Percentiles rank a stretch among this genome's conserved stretches.
Conservation (phyloP, 2,113 vertebrate genomes). For the Peromyscus californicus region DNA sequence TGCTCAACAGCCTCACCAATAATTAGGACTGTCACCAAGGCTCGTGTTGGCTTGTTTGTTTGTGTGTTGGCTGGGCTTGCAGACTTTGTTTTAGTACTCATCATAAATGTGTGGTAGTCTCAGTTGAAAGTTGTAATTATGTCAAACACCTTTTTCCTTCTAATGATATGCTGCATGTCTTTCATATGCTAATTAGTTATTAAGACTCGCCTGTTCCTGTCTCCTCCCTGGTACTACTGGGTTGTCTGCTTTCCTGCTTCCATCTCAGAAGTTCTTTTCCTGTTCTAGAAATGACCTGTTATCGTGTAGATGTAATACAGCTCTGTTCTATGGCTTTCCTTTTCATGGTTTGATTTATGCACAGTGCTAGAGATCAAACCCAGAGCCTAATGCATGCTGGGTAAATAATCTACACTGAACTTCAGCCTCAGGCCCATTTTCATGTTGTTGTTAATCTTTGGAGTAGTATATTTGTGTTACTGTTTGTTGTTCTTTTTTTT, state of each 20-base stretch:
- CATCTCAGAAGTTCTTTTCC: neutral
- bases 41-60: neutral
- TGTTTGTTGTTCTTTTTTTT: neutral
- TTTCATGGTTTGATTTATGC: neutral
- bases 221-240: neutral
- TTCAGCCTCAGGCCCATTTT: too few relatives aligned
- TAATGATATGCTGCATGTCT: neutral
- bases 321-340: neutral
- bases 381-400: neutral
- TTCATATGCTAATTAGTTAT: neutral
- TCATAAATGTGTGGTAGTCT: neutral
- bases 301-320: neutral
- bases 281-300: neutral
- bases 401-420: neutral
- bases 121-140: neutral
- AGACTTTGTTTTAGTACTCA: neutral
- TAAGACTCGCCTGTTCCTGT: too few relatives aligned
- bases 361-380: neutral
- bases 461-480: neutral
- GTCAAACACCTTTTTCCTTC: neutral
- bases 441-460: neutral
- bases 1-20: neutral
- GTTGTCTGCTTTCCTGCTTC: neutral
- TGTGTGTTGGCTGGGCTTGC: neutral
- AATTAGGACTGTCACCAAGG: neutral